These are phyloP conservation scores for Platycheirus rosarum DNA, from an alignment of 2,888 invertebrate species.

Conservation along the genomic window DNA sequence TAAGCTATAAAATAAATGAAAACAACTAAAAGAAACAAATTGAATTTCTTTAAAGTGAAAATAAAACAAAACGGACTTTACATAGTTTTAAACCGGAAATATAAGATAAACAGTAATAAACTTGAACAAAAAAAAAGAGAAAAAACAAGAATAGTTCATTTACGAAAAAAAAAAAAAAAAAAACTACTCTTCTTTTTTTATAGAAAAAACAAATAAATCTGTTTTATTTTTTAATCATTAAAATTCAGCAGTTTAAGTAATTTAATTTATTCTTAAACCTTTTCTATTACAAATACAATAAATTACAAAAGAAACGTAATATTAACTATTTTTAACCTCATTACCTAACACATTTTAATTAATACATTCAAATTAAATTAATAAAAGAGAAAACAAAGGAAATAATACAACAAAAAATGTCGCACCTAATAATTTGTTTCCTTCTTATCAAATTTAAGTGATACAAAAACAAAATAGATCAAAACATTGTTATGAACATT, in stretches of 20 bases:
- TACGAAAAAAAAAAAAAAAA: constrained; percentile 30
- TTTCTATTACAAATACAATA: constrained; percentile 5
- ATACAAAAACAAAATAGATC: constrained; percentile 11
- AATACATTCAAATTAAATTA: constrained; percentile 9
- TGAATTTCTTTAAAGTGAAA: constrained; percentile 22
- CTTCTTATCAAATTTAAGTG: constrained; percentile 33
- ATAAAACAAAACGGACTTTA: constrained; percentile 39
- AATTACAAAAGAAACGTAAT: constrained; percentile 7
- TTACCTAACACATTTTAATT: constrained; percentile 23
- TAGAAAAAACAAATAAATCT: constrained; percentile 9
- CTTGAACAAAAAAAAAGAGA: constrained; percentile 16
- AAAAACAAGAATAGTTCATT: constrained; percentile 22
- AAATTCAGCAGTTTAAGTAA: constrained; percentile 18
- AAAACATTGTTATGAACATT: constrained; percentile 32
- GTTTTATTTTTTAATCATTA: constrained; percentile 16
- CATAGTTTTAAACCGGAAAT: constrained; percentile 40
- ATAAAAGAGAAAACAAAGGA: not conserved
- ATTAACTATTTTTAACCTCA: constrained; percentile 25
- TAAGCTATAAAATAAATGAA: constrained; percentile 34
- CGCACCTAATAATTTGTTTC: constrained; percentile 38
- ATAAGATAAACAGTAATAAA: constrained; percentile 27
- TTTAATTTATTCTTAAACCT: constrained; percentile 15
- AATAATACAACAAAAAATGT: constrained; percentile 1
- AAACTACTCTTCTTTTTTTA: constrained; percentile 55
- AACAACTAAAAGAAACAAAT: constrained; percentile 32